Base-by-base conservation (phyloP, 2,888 invertebrate species). In the Leuctra nigra region DNA sequence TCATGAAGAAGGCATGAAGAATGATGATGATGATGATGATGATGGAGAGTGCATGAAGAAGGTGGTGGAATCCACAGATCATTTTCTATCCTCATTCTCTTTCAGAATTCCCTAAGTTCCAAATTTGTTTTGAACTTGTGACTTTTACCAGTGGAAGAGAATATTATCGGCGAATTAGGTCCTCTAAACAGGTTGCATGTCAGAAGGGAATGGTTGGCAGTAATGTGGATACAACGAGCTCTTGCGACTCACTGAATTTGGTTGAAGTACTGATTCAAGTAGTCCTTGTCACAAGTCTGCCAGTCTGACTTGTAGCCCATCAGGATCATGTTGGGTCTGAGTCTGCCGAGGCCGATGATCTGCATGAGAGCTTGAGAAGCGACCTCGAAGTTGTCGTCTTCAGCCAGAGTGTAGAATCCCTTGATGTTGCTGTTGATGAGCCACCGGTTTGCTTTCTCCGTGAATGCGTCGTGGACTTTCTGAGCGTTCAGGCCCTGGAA, bases 401-500 rank as follows among this genome's bases (percentile, higher is more conserved):
- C 67, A 4, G 70, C 65, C 4, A 74, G 56, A 16, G 70, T 71
- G 66, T 78, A 81, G 68, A 81, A 82, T 1, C 75, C 72, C 64
- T 75, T 77, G 56, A 77, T 68, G 62, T 75, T 74, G 58, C 91
- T 84, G n/a, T 79, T 77, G 53, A 79, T 77, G 64, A 96, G 80
- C 94, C 95, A 97, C 59, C 77, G 78, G 66, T 86, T 84, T 1
- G 72, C 69, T 61, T 73, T 72, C 29, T 66, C 63, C 3, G 65
- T 64, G 57, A 72, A 59, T 44, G 68, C 65, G 55, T 66, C 66
- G 36, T 67, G 65, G 1, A 68, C 66, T 53, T 66, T 63, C 54
- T 68, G 69, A 35, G 67, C 67, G 58, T 66, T 66, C 2, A 62
- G 63, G 18, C 68, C 68, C 68, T 70, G 58, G n/a, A n/a, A n/a